phyloP scores from a whole-genome alignment of 2,113 vertebrate species.

The Azemiops feae region DNA sequence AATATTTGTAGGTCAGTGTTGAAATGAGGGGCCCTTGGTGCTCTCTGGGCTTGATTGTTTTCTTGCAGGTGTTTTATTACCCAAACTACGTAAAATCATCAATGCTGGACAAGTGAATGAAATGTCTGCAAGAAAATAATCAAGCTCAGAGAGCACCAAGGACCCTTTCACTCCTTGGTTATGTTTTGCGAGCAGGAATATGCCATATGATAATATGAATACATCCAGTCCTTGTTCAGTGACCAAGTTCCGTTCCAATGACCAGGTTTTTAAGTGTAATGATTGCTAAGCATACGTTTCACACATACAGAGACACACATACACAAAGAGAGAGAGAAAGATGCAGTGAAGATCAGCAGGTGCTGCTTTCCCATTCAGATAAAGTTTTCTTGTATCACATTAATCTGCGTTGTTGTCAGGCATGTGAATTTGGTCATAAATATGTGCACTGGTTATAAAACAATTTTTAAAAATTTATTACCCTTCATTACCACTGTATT shows the following conservation, averaged over 20 bases:
- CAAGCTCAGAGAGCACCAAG: not conserved
- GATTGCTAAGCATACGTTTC: not conserved
- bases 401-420: not conserved
- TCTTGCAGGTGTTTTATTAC: not conserved
- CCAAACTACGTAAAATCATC: not conserved
- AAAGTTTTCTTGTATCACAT: not conserved
- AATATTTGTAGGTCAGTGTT: not conserved
- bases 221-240: not conserved
- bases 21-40: not conserved
- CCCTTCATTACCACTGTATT: not conserved
- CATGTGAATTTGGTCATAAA: not conserved
- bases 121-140: not conserved
- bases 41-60: not conserved
- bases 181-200: not conserved
- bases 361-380: not conserved
- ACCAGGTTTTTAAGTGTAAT: not conserved
- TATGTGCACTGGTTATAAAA: not conserved
- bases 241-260: not conserved
- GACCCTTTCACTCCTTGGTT: not conserved
- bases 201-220: not conserved
- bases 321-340: no score
- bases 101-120: not conserved
- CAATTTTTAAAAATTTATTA: not conserved
- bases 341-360: not conserved
- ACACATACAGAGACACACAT: no score